Conservation (phyloP, 2,888 invertebrate species). For the Cataglyphis altisquamis region DNA sequence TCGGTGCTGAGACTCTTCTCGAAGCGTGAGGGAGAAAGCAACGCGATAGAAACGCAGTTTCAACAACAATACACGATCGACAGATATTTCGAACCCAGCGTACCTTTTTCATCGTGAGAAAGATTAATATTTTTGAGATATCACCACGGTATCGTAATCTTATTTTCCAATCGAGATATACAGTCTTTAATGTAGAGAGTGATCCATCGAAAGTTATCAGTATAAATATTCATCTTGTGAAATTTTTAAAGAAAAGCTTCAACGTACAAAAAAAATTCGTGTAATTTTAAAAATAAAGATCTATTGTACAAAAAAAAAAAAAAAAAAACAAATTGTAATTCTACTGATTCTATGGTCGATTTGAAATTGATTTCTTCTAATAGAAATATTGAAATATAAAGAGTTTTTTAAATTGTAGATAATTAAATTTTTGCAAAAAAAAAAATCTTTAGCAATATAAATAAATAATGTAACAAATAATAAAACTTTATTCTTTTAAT, state of each 20-base stretch:
- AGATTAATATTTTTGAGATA: conserved; percentile 62
- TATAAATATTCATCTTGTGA: not conserved
- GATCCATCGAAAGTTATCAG: conserved; percentile 9
- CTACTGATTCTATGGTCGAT: not conserved
- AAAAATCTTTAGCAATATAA: not conserved
- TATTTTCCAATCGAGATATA: not conserved
- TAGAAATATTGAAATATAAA: not conserved
- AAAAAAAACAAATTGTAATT: conserved; percentile 21
- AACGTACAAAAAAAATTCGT: not conserved
- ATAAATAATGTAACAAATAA: conserved; percentile 4
- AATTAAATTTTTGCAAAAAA: not conserved
- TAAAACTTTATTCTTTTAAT: not conserved
- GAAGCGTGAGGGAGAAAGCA: conserved; percentile 44
- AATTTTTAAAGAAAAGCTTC: not conserved
- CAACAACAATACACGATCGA: conserved; percentile 30
- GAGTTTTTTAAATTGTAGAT: not conserved
- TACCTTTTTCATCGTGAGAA: conserved; percentile 49
- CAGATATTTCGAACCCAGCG: conserved; percentile 65
- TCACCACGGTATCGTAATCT: conserved; percentile 23
- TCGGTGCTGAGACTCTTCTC: conserved; percentile 40
- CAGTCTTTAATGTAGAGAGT: not conserved
- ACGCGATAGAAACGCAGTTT: conserved; percentile 61
- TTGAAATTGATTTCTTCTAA: not conserved
- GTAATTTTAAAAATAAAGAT: not conserved
- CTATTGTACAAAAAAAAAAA: not conserved